These are phyloP conservation scores for Anomalospiza imberbis DNA, from an alignment of 2,797 vertebrate genomes.

Conservation along the genomic window DNA sequence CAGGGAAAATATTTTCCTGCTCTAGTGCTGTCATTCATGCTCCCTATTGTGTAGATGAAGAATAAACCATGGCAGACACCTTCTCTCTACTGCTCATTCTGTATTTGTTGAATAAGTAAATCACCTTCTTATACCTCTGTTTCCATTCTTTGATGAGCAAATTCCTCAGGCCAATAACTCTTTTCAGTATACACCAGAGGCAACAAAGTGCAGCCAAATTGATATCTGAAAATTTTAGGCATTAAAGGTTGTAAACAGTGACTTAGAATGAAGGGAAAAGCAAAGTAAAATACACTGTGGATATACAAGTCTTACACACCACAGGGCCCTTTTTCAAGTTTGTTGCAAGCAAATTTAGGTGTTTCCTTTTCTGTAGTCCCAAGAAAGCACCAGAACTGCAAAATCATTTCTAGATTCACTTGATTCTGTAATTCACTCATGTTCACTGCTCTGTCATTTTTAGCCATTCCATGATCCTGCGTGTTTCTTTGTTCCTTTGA, in stretches of 20 bases:
- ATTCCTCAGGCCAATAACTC: not conserved
- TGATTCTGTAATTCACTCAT: not conserved
- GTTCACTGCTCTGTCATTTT: not conserved
- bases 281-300: not conserved
- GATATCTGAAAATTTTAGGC: not conserved
- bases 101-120: not conserved
- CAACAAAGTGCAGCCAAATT: not conserved
- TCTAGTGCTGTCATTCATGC: not conserved
- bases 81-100: not conserved
- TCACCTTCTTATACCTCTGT: not conserved
- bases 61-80: not conserved
- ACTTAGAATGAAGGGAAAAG: not conserved
- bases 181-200: not conserved
- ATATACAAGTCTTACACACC: not conserved
- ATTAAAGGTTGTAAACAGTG: not conserved
- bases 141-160: not conserved
- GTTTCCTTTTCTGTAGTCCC: not conserved
- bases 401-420: not conserved
- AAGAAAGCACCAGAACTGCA: not conserved
- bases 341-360: not conserved
- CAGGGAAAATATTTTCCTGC: not conserved
- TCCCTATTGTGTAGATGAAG: not conserved
- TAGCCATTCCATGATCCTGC: not conserved
- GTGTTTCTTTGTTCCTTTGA: not conserved
- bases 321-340: not conserved